A percentile compares a stretch with the other conserved stretches of the same genome.
Conservation (phyloP, 1,140 invertebrate species). For the Belonocnema kinseyi region DNA sequence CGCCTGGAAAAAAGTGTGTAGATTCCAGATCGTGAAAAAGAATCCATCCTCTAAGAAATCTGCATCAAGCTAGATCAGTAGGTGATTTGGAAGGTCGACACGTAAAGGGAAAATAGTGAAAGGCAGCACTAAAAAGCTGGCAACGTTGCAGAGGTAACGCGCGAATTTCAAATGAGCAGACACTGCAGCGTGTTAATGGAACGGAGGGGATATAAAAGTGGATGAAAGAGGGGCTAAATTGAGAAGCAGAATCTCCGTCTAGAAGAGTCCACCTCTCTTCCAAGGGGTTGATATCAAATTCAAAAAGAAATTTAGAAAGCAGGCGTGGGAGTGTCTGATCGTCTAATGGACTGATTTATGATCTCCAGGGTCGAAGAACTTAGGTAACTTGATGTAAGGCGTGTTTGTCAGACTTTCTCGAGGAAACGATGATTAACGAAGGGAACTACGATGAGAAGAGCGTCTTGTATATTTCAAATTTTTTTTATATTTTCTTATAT, state of each 20-base stretch:
- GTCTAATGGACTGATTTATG: conserved; percentile 51
- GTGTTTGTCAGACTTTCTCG: conserved; percentile 2
- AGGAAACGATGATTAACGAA: conserved; percentile 26
- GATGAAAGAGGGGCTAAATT: not conserved
- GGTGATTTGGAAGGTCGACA: no score
- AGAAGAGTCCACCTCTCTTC: not conserved
- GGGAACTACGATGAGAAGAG: conserved; percentile 2
- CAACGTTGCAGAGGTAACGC: conserved; percentile 50
- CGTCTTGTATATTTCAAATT: conserved; percentile 5
- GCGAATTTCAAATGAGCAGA: conserved; percentile 40
- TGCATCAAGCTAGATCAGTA: no score
- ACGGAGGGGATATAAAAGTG: not conserved
- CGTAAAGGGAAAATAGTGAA: not conserved
- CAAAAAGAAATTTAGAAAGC: conserved; percentile 41
- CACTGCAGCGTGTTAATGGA: not conserved
- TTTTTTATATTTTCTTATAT: not conserved
- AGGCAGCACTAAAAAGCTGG: conserved; percentile 49
- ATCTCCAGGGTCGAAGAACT: conserved; percentile 7
- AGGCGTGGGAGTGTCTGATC: conserved; percentile 39
- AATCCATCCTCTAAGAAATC: no score
- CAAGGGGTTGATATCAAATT: not conserved
- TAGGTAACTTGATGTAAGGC: conserved; percentile 23
- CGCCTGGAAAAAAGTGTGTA: no score
- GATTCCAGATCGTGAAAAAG: no score
- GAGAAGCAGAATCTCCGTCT: not conserved